Percentiles rank a stretch among this genome's conserved stretches.
Conservation (phyloP, 92 coral and sea anemone species). For the Palythoa grandiflora region DNA sequence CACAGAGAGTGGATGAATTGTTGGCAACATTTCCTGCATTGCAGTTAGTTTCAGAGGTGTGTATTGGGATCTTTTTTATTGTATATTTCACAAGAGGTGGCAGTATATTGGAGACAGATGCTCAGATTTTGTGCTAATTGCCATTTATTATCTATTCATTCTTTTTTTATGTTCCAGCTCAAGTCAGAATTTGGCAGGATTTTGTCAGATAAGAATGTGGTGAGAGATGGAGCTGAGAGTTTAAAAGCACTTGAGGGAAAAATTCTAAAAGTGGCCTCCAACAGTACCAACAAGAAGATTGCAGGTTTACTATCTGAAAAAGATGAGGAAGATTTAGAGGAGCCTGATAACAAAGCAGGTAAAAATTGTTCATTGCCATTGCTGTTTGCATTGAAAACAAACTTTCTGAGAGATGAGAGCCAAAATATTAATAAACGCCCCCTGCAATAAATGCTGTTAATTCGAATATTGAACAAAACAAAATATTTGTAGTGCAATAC, state of each 20-base stretch:
- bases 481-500: no score
- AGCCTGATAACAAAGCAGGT: slow-evolving; percentile 44
- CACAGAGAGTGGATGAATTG: slow-evolving; percentile 26
- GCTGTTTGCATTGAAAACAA: slow-evolving; percentile 23
- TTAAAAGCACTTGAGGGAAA: slow-evolving; percentile 25
- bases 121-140: background rate
- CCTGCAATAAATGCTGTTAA: no score
- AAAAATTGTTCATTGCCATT: slow-evolving; percentile 22
- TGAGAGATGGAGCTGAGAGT: background rate
- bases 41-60: slow-evolving; percentile 45
- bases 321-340: slow-evolving; percentile 31
- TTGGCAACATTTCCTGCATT: slow-evolving; percentile 59
- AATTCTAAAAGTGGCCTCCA: slow-evolving; percentile 40
- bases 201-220: background rate
- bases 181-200: slow-evolving; percentile 54
- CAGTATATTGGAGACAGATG: background rate
- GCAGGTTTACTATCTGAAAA: slow-evolving; percentile 21
- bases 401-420: no score
- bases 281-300: slow-evolving; percentile 10
- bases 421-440: no score
- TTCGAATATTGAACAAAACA: no score
- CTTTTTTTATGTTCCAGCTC: slow-evolving; percentile 31
- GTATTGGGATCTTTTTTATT: background rate
- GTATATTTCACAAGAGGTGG: background rate
- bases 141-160: background rate